Percentiles rank a stretch among this genome's conserved stretches.
phyloP scores from a whole-genome alignment of 2,888 invertebrate species.

The Trisateles emortualis region DNA sequence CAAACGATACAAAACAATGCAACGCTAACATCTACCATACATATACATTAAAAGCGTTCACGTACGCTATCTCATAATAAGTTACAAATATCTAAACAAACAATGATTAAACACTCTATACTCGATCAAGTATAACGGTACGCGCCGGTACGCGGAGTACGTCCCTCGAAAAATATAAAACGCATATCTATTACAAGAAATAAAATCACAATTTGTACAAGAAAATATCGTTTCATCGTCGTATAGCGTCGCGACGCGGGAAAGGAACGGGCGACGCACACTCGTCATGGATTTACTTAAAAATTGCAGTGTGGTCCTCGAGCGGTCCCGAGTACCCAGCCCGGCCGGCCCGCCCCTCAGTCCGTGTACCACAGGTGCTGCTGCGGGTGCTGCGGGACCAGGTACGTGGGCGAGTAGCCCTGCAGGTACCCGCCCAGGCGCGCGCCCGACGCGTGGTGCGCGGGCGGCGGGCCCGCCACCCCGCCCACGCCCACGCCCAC shows the following conservation, averaged over 20 bases:
- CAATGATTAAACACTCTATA: conserved; percentile 53
- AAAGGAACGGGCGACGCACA: conserved; percentile 63
- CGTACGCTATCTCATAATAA: conserved; percentile 47
- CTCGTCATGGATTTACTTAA: conserved; percentile 79
- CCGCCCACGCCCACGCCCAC: conserved; percentile 79
- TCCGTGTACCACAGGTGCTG: conserved; percentile 94
- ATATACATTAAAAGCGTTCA: conserved; percentile 51
- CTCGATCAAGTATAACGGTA: conserved; percentile 41
- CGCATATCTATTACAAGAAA: conserved; percentile 40
- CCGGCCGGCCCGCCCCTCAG: too few species aligned
- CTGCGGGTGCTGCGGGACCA: conserved; percentile 81
- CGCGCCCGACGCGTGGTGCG: conserved; percentile 92
- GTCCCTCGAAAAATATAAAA: conserved; percentile 40
- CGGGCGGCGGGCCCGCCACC: conserved; percentile 94
- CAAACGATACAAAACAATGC: conserved; percentile 46
- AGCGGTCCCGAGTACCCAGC: conserved; percentile 43
- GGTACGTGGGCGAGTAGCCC: conserved; percentile 82
- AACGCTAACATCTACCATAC: conserved; percentile 46
- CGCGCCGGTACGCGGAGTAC: conserved; percentile 44
- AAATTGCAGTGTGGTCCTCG: conserved; percentile 74
- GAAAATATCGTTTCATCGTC: conserved; percentile 46
- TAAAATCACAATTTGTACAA: conserved; percentile 55
- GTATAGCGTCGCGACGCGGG: conserved; percentile 29
- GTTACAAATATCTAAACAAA: conserved; percentile 53
- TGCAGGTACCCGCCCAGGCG: conserved; percentile 82